These are phyloP conservation scores for Phasia obesa DNA, from an alignment of 2,888 invertebrate species.

Conservation along the genomic window DNA sequence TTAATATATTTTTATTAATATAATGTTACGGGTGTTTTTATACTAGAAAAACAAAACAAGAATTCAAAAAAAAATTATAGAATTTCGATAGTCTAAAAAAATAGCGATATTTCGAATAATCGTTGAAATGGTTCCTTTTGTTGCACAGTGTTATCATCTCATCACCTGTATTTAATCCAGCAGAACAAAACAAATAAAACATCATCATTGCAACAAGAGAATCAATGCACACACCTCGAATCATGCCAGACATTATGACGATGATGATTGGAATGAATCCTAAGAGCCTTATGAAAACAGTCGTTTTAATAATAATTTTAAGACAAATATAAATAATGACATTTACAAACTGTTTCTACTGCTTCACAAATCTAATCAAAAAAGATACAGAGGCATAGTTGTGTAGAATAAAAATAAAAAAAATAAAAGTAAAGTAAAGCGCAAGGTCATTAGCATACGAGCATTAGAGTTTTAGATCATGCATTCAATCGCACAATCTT, in stretches of 20 bases:
- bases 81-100: too few species aligned
- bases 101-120: too few species aligned
- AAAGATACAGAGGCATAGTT: constrained; percentile 3
- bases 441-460: constrained; percentile 44
- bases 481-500: constrained; percentile 32
- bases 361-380: not conserved
- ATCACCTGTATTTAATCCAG: constrained; percentile 51
- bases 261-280: constrained; percentile 26
- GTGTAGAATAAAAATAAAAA: not conserved
- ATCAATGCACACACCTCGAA: constrained; percentile 45
- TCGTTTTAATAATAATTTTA: constrained; percentile 17
- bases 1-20: too few species aligned
- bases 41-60: too few species aligned
- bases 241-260: constrained; percentile 65
- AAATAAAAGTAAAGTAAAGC: constrained; percentile 16
- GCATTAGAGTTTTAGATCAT: constrained; percentile 40
- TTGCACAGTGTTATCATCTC: too few species aligned
- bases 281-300: constrained; percentile 40
- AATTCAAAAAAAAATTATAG: too few species aligned
- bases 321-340: constrained; percentile 7
- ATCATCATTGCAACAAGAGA: constrained; percentile 11
- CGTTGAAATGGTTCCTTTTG: too few species aligned
- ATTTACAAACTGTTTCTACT: constrained; percentile 39
- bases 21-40: too few species aligned
- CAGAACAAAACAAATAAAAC: constrained; percentile 8